Conservation (phyloP, 2,797 vertebrate species). For the Hoplostethus atlanticus region DNA sequence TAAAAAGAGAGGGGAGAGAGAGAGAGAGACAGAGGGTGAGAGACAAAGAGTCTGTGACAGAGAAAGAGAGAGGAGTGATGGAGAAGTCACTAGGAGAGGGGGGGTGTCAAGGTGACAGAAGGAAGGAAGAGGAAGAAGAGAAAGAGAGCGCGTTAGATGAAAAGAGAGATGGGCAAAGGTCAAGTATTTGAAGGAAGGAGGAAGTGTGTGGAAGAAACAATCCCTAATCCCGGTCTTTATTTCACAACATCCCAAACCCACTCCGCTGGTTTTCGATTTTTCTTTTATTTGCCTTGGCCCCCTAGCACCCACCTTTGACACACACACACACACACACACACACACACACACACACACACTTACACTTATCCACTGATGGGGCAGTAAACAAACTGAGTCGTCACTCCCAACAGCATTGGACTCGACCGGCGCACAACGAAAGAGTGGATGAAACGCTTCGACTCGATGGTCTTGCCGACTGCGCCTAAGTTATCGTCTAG, state of each 20-base stretch:
- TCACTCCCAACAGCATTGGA: no score
- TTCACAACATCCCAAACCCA: conserved; percentile 35
- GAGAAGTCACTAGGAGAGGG: conserved; percentile 42
- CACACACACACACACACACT: conserved; percentile 17
- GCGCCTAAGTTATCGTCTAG: no score
- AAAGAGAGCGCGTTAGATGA: conserved; percentile 38
- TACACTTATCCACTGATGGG: no score
- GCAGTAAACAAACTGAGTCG: no score
- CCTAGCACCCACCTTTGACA: conserved; percentile 25
- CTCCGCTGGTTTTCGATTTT: conserved; percentile 23
- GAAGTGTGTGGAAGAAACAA: conserved; percentile 50
- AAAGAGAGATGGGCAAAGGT: conserved; percentile 59
- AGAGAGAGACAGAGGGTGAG: neutral
- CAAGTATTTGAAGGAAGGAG: conserved; percentile 58
- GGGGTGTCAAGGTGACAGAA: conserved; percentile 48
- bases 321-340: conserved; percentile 38
- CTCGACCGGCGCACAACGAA: no score
- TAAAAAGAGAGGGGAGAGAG: neutral
- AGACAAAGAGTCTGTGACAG: conserved; percentile 8
- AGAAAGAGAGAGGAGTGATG: conserved; percentile 45
- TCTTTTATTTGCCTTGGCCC: neutral
- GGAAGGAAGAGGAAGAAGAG: conserved; percentile 49
- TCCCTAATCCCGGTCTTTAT: conserved; percentile 44
- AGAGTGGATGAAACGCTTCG: no score
- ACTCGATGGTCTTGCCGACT: no score